These are phyloP conservation scores for Enteromius trimaculatus DNA, from an alignment of 2,797 vertebrate species.

Conservation along the genomic window DNA sequence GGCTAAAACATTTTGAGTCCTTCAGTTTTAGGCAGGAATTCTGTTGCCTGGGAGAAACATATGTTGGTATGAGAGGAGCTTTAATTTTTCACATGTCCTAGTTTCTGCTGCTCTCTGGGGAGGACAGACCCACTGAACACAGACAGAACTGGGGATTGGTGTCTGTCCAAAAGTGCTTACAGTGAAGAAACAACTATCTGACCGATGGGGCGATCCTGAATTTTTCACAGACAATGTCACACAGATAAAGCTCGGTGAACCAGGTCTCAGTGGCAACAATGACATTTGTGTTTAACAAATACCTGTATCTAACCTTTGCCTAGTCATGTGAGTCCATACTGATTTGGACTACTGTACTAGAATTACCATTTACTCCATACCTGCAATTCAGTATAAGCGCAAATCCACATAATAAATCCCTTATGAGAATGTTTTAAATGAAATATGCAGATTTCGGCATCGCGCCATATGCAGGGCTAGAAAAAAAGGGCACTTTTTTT, in stretches of 20 bases:
- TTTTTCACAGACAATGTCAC: conserved; percentile 36
- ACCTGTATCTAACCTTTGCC: conserved; percentile 2
- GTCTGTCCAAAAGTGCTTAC: conserved; percentile 54
- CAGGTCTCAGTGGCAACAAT: conserved; percentile 3
- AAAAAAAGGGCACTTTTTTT: not conserved
- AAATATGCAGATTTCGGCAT: not conserved
- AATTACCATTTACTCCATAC: not conserved
- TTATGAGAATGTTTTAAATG: not conserved
- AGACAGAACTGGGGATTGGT: conserved; percentile 51
- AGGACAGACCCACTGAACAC: conserved; percentile 52
- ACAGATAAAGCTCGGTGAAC: conserved; percentile 31
- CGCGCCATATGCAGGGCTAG: not conserved
- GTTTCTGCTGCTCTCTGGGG: conserved; percentile 67
- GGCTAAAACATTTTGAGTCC: conserved; percentile 48
- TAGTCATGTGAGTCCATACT: not conserved
- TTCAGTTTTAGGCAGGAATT: conserved; percentile 53
- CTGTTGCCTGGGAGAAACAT: conserved; percentile 72
- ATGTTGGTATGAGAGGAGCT: conserved; percentile 77
- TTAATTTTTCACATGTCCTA: conserved; percentile 84
- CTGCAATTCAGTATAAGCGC: not conserved
- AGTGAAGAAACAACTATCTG: conserved; percentile 46
- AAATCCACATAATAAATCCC: not conserved
- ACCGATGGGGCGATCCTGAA: conserved; percentile 35
- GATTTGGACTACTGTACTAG: not conserved
- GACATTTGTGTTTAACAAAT: conserved; percentile 20